Evolutionary conservation across 2,113 vertebrate genomes (phyloP).

Genomic region (Kryptolebias marmoratus): DNA sequence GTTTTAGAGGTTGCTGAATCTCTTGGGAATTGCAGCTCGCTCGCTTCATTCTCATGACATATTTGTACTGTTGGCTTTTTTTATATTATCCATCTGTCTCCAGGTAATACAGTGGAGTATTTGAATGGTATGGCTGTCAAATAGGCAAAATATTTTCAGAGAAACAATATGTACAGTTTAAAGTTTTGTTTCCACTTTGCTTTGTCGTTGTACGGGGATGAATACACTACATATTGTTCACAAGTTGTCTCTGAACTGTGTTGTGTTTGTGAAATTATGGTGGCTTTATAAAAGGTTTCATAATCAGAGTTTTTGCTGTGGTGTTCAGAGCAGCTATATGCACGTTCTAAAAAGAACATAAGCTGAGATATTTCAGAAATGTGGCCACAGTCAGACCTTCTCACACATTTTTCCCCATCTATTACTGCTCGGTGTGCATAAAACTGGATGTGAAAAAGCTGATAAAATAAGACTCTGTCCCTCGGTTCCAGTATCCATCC

Average conservation of each 20-base stretch:
- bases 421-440: neutral
- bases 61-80: neutral
- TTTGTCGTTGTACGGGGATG: neutral
- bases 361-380: neutral
- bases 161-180: neutral
- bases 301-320: neutral
- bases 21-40: neutral
- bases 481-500: neutral
- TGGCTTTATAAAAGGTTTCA: neutral
- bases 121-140: neutral
- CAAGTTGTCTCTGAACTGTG: neutral
- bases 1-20: slow-evolving; percentile 4
- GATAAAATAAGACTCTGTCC: neutral
- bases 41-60: neutral
- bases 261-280: too few species aligned
- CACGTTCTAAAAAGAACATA: too few species aligned
- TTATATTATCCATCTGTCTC: slow-evolving; percentile 1
- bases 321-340: neutral
- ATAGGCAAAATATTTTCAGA: neutral
- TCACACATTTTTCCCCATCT: neutral
- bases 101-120: neutral
- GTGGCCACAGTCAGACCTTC: neutral
- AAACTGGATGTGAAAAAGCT: neutral
- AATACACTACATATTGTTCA: too few species aligned
- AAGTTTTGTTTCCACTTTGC: neutral